phyloP scores from a whole-genome alignment of 2,113 vertebrate species.

The Oplegnathus fasciatus region DNA sequence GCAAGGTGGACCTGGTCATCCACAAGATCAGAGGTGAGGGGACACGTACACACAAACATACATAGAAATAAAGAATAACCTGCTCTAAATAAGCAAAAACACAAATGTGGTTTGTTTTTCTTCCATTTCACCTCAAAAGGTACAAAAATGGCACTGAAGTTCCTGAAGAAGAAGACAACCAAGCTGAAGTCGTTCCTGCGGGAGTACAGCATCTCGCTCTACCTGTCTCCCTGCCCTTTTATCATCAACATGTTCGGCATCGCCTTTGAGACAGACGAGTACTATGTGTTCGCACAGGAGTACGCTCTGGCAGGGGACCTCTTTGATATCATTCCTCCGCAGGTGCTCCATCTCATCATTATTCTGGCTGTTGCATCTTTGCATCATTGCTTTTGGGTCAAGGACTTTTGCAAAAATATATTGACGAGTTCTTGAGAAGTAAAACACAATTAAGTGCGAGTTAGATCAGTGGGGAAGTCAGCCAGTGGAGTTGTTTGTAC shows the following conservation, averaged over 20 bases:
- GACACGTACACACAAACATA: not conserved
- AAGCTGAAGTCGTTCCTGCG: slow-evolving; percentile 89
- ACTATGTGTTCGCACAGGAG: slow-evolving; percentile 90
- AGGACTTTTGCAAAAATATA: not conserved
- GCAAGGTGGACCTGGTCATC: slow-evolving; percentile 87
- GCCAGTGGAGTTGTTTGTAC: not conserved
- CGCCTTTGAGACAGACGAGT: slow-evolving; percentile 88
- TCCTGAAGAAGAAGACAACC: slow-evolving; percentile 89
- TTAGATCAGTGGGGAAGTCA: not conserved
- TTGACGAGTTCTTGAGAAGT: not conserved
- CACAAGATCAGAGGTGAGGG: slow-evolving; percentile 87
- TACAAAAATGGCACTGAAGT: slow-evolving; percentile 90
- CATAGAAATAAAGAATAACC: fast-evolving
- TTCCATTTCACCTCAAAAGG: slow-evolving; percentile 68
- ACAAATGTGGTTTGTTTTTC: not conserved
- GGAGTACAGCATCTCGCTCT: slow-evolving; percentile 89
- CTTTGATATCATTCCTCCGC: slow-evolving; percentile 91
- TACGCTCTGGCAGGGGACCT: slow-evolving; percentile 89
- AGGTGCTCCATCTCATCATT: slow-evolving; percentile 73
- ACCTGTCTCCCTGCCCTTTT: slow-evolving; percentile 88
- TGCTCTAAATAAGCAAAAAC: not conserved
- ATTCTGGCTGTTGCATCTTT: not conserved
- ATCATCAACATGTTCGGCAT: slow-evolving; percentile 91
- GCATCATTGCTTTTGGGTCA: not conserved
- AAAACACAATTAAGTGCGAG: not conserved